Percentiles rank a stretch among this genome's conserved stretches.
phyloP scores from a whole-genome alignment of 2,888 invertebrate genomes.

The Chrysolina oricalcia region DNA sequence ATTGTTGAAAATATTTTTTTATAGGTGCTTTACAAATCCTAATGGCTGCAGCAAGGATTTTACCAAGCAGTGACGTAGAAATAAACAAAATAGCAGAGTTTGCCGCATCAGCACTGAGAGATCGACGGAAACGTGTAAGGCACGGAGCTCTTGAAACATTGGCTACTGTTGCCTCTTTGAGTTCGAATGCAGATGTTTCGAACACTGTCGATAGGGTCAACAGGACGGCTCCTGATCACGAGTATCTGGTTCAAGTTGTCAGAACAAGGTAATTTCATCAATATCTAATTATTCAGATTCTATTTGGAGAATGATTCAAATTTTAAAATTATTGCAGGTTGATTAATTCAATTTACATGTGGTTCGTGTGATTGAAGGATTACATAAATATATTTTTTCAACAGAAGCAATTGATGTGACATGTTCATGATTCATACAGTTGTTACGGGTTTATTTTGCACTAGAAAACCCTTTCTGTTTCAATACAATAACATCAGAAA shows the following conservation, averaged over 20 bases:
- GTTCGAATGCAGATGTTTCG: conserved; percentile 78
- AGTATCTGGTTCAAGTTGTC: conserved; percentile 81
- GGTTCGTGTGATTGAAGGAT: too few relatives aligned
- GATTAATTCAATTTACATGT: too few relatives aligned
- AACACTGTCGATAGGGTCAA: conserved; percentile 75
- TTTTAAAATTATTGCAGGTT: too few relatives aligned
- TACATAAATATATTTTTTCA: too few relatives aligned
- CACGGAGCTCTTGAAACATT: conserved; percentile 87
- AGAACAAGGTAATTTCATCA: conserved; percentile 74
- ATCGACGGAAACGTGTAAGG: conserved; percentile 82
- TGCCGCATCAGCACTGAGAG: conserved; percentile 68
- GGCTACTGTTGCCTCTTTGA: conserved; percentile 84
- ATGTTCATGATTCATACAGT: too few relatives aligned
- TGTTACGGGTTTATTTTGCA: too few relatives aligned
- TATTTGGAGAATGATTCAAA: too few relatives aligned
- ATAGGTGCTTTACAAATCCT: conserved; percentile 68
- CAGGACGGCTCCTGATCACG: conserved; percentile 72
- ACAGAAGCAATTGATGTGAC: too few relatives aligned
- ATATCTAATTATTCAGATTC: neutral
- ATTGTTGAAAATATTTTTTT: neutral
- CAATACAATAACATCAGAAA: too few relatives aligned
- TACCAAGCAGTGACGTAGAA: conserved; percentile 85
- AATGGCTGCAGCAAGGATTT: conserved; percentile 84
- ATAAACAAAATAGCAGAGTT: conserved; percentile 68
- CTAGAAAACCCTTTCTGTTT: too few relatives aligned